Evolutionary conservation across 2,113 vertebrate genomes (phyloP).

Genomic region (Forbesichthys agassizii): DNA sequence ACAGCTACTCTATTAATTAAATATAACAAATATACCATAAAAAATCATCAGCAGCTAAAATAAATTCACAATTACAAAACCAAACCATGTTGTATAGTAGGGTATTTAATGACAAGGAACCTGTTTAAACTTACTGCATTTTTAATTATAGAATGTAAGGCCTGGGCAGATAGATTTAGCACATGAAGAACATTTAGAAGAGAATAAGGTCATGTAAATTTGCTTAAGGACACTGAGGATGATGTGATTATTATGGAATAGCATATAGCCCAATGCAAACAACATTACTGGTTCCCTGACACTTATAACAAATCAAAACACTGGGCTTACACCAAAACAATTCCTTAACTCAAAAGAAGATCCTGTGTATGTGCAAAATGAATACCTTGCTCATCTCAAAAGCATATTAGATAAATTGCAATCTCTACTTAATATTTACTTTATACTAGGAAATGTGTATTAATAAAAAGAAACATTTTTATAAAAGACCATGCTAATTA

Average conservation of each 20-base stretch:
- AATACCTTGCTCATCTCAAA: not conserved
- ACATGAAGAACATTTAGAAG: slow-evolving; percentile 20
- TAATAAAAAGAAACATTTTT: slow-evolving; percentile 65
- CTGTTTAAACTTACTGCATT: slow-evolving; percentile 63
- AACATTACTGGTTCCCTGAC: slow-evolving; percentile 33
- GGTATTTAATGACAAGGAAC: slow-evolving; percentile 54
- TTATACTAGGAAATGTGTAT: slow-evolving; percentile 32
- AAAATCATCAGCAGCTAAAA: slow-evolving; percentile 55
- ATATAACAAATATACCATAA: not conserved
- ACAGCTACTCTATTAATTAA: too few relatives aligned
- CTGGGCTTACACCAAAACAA: slow-evolving; percentile 27
- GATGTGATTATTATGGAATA: slow-evolving; percentile 42
- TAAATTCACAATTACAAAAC: slow-evolving; percentile 64
- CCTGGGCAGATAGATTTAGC: slow-evolving; percentile 62
- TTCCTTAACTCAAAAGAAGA: slow-evolving; percentile 15
- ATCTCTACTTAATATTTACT: slow-evolving; percentile 10
- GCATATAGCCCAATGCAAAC: slow-evolving; percentile 26
- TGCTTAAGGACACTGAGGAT: slow-evolving; percentile 59
- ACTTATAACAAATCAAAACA: slow-evolving; percentile 21
- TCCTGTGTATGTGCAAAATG: not conserved
- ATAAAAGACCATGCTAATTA: slow-evolving; percentile 63
- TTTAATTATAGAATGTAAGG: slow-evolving; percentile 66
- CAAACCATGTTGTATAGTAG: slow-evolving; percentile 55
- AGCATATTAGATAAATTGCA: not conserved
- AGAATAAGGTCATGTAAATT: slow-evolving; percentile 40